Evolutionary conservation across 2,888 invertebrate species (phyloP), one percentile per base, ranked within the genome.

Genomic region (Ophraella communa): DNA sequence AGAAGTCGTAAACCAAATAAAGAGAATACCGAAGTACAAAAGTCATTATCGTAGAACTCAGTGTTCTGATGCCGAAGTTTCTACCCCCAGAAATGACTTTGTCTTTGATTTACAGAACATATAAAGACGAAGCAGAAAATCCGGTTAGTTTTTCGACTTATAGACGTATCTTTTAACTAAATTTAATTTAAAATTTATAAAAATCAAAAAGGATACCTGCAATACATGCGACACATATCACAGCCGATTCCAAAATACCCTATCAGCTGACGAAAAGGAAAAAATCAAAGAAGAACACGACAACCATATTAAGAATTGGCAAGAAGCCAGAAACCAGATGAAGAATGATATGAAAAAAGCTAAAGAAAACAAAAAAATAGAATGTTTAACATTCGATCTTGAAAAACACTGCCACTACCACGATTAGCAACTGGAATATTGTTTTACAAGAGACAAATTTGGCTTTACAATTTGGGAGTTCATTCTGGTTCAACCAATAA

Each of bases 391-490:
- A 30, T 69, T 69, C 52, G 66, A 66, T 39, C 59, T 65, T 5
- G 68, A 65, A 64, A 65, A 52, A 56, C 56, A 47, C 39, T 64
- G 21, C 66, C 66, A 44, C 53, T 62, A 27, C 66, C 66, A 56
- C 14, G 64, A 47, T 45, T 64, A 39, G 42, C 59, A 17, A 62
- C 65, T 39, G 54, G 58, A 47, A 62, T 65, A 54, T 39, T 67
- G 52, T 65, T 67, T 62, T 65, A 67, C 42, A 67, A 65, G 44
- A 51, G 65, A 45, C 61, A 65, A 33, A 45, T 65, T 52, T 60
- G 55, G 61, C 65, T 65, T n/a, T 65, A 56, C 23, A 65, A 65
- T 51, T 60, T 65, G 24, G 65, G 30, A 7, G 35, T 65, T 44
- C 61, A 65, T 39, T 56, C 60, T 44, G 65, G 65, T 5, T 60